These are phyloP conservation scores for Vollenhovia emeryi DNA, from an alignment of 1,140 invertebrate genomes.

Conservation along the genomic window DNA sequence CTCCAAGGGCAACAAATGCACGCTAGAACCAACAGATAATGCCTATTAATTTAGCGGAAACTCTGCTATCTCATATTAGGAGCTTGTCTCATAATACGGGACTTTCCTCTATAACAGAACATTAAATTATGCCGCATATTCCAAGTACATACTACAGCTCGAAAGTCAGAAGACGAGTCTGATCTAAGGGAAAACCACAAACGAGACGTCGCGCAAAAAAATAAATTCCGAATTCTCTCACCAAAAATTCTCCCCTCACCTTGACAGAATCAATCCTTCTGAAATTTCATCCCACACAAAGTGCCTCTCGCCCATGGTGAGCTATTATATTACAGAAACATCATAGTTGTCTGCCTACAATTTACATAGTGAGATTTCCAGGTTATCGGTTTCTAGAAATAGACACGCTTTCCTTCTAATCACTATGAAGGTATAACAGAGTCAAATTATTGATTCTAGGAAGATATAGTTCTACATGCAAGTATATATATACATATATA, in stretches of 20 bases:
- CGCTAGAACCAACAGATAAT: too few species aligned
- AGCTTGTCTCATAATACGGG: too few species aligned
- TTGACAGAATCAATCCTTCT: conserved; percentile 80
- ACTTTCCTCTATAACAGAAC: too few species aligned
- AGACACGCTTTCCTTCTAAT: conserved; percentile 25
- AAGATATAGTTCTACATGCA: background rate
- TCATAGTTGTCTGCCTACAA: conserved; percentile 22
- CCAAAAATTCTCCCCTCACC: conserved; percentile 79
- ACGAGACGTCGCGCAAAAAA: too few species aligned
- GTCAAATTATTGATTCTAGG: conserved; percentile 66
- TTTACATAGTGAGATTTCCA: conserved; percentile 39
- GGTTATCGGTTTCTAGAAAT: conserved; percentile 57
- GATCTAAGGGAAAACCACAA: background rate
- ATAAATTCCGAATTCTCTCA: background rate
- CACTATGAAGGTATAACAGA: conserved; percentile 38
- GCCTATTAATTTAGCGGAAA: too few species aligned
- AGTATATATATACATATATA: background rate
- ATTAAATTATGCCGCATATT: background rate
- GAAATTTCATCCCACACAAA: conserved; percentile 85
- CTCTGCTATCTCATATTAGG: too few species aligned
- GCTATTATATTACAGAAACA: background rate
- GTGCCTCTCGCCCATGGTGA: conserved; percentile 73
- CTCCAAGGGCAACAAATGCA: too few species aligned
- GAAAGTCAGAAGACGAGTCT: background rate
- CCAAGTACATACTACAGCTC: background rate